Percentiles rank a stretch among this genome's conserved stretches.
Evolutionary conservation across 2,113 vertebrate genomes (phyloP).

Genomic region (Odontesthes bonariensis): DNA sequence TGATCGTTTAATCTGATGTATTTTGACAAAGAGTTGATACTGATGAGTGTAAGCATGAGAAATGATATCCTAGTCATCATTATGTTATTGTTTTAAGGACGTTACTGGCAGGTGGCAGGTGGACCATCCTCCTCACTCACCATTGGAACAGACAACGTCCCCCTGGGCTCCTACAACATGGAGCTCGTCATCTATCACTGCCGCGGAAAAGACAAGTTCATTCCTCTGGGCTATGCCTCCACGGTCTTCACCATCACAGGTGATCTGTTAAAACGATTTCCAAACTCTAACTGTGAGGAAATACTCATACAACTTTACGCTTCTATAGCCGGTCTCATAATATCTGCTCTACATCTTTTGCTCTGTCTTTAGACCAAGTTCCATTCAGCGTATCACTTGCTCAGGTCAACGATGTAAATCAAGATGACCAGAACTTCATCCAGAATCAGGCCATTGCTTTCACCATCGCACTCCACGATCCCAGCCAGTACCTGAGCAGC

Average conservation of each 20-base stretch:
- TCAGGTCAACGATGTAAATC: constrained; percentile 85
- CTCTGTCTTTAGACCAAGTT: constrained; percentile 86
- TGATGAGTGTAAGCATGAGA: too few species aligned
- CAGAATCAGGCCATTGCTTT: constrained; percentile 91
- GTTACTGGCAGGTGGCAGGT: constrained; percentile 93
- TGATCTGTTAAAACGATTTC: constrained; percentile 47
- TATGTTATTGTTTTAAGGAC: constrained; percentile 77
- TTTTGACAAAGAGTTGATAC: too few species aligned
- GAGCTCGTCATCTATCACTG: constrained; percentile 92
- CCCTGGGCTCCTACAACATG: constrained; percentile 91
- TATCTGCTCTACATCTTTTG: constrained; percentile 4
- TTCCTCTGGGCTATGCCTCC: constrained; percentile 87
- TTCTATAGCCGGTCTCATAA: background rate
- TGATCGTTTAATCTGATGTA: too few species aligned
- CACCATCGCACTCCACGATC: constrained; percentile 89
- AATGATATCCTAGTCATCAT: background rate
- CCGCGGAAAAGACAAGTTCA: constrained; percentile 86
- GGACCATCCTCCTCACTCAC: constrained; percentile 87
- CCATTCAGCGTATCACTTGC: constrained; percentile 87
- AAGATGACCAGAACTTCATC: constrained; percentile 85
- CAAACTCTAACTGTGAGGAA: background rate
- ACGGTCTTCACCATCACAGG: constrained; percentile 90
- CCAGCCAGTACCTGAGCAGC: constrained; percentile 87
- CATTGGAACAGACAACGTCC: constrained; percentile 84
- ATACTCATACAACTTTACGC: background rate